Evolutionary conservation across 2,888 invertebrate genomes (phyloP), one percentile per base, ranked within the genome.

Genomic region (Athetis lepigone): DNA sequence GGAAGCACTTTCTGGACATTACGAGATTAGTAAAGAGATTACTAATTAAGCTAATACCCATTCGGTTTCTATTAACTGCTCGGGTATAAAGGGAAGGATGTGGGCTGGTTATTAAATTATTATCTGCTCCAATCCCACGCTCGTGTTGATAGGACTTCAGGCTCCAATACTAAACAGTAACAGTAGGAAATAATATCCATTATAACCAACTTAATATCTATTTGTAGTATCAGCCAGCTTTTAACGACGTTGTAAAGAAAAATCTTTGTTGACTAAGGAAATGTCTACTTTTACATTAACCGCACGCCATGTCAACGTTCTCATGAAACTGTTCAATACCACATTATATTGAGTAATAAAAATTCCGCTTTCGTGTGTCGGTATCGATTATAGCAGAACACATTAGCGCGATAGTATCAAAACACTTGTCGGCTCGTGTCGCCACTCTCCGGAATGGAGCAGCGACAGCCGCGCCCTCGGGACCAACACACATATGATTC

Each of bases 321-420:
- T 67, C 73, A 70, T 62, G 65, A 74, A 75, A 75, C 67, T 69
- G 74, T 79, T 76, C 70, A 80, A 72, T 65, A 67, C 39, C 54
- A 52, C 55, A 69, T 63, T 72, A 65, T 56, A 55, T 58, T 50
- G 59, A 61, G 67, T 77, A 67, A 78, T 70, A 78, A 83, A 84
- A 81, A 84, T 70, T 79, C 78, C 77, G 70, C 75, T 82, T 72
- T 79, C 79, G 77, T 77, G 75, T 64, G 83, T 73, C 58, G 77
- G 82, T 90, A 90, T 90, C 86, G 88, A 90, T 92, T 88, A 87
- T 82, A 82, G 81, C 80, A 79, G 79, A 86, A 89, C 86, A 88
- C 89, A 90, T 91, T 90, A 90, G 85, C 80, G 82, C 83, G 90
- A 92, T 92, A 90, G 81, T 87, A 91, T 92, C 91, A 83, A 83